phyloP scores from a whole-genome alignment of 2,113 vertebrate species.

The Cryptomyrus ogoouensis region DNA sequence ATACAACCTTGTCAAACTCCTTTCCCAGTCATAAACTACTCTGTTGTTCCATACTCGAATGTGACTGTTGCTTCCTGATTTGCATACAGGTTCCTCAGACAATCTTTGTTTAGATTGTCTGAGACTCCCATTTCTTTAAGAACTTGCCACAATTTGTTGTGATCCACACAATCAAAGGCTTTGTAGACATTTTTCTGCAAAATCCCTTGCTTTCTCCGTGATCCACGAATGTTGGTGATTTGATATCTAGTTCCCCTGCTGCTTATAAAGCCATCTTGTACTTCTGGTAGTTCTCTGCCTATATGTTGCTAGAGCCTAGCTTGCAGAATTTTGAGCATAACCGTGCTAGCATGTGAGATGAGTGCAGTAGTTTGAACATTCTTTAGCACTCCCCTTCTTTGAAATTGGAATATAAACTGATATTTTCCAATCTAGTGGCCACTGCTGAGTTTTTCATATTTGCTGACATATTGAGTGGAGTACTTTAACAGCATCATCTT shows the following conservation, averaged over 20 bases:
- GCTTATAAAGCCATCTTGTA: slow-evolving; percentile 14
- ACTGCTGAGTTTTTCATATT: neutral
- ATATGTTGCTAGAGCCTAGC: neutral
- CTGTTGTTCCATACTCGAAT: neutral
- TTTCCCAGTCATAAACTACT: slow-evolving; percentile 3
- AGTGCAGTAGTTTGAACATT: neutral
- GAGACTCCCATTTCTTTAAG: slow-evolving; percentile 16
- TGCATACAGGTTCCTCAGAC: slow-evolving; percentile 9
- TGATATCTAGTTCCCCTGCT: slow-evolving; percentile 17
- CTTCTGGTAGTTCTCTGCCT: slow-evolving; percentile 16
- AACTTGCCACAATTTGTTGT: neutral
- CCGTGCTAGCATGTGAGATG: slow-evolving; percentile 19
- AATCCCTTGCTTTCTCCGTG: slow-evolving; percentile 9
- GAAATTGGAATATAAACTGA: neutral
- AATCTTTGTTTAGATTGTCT: no score
- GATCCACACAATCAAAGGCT: slow-evolving; percentile 16
- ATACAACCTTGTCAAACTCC: slow-evolving; percentile 1
- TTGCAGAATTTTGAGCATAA: slow-evolving; percentile 22
- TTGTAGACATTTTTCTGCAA: slow-evolving; percentile 7
- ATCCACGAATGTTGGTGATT: slow-evolving; percentile 16
- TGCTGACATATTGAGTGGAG: neutral
- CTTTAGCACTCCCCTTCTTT: neutral
- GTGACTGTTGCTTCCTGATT: slow-evolving; percentile 13
- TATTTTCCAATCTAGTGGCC: neutral
- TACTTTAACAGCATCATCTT: neutral